Evolutionary conservation across 2,113 vertebrate genomes (phyloP), one percentile per base, ranked within the genome.

Genomic region (Pyxicephalus adspersus): DNA sequence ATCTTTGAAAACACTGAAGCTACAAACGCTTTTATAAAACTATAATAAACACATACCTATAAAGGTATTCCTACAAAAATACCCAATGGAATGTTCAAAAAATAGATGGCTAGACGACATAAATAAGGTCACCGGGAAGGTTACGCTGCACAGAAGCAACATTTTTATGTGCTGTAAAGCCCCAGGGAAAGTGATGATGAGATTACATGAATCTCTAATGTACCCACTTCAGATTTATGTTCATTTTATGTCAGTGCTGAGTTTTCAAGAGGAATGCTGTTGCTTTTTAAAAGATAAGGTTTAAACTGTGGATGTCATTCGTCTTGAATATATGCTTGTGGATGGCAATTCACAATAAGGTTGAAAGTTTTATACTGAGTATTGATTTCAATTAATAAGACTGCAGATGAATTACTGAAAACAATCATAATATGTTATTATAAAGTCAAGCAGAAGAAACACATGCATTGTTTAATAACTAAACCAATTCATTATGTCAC

Each of bases 161-260:
- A 73, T 63, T 74, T 80, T 81, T 81, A 74, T 81, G 50, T 65
- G 50, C 79, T 74, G 60, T 34, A 64, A 64, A 81, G 79, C 79
- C 68, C 34, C 16, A 18, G 79, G 79, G 79, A 81, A 74, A 81
- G 68, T 65, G 68, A 81, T 73, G 68, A 81, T 81, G 79, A 81
- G 79, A 81, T 81, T 81, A 74, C 79, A 81, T 81, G 70, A 81
- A 81, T 81, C 79, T 81, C 79, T 81, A 81, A 81, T 81, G 79
- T 81, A 74, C 64, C 68, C 50, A 81, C 79, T 73, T 81, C 45
- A 81, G 79, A 81, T 81, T 81, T 81, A 81, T 81, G 79, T 73
- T 64, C 61, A 74, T 73, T 81, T 81, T 63, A 73, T 73, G 63
- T 81, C 60, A 65, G 63, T 73, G 70, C 70, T 18, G 67, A 50